Evolutionary conservation across 2,888 invertebrate genomes (phyloP).

Genomic region (Melanostoma mellinum): DNA sequence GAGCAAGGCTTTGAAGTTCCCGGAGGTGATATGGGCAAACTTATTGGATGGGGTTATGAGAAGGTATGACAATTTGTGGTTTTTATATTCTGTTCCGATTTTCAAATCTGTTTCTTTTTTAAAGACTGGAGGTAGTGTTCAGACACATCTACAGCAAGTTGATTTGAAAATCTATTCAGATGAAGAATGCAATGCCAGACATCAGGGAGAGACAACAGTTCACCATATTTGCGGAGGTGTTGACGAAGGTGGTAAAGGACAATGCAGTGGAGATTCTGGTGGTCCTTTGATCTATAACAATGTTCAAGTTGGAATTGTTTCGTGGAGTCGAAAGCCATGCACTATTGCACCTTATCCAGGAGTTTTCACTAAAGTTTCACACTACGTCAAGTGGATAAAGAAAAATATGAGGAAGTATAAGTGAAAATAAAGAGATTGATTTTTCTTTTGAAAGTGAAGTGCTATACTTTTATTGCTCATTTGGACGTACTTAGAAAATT

Average conservation of each 20-base stretch:
- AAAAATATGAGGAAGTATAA: neutral
- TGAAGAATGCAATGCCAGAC: constrained; percentile 79
- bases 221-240: constrained; percentile 82
- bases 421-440: neutral
- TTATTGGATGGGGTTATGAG: constrained; percentile 81
- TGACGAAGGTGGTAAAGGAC: constrained; percentile 82
- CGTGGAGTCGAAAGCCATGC: constrained; percentile 82
- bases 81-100: neutral
- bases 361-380: constrained; percentile 81
- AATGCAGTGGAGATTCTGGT: constrained; percentile 82
- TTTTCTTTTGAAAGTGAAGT: neutral
- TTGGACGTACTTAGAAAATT: too few relatives aligned
- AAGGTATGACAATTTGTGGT: constrained; percentile 73
- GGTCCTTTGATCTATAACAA: constrained; percentile 81
- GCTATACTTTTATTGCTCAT: too few relatives aligned
- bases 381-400: constrained; percentile 79
- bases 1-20: constrained; percentile 75
- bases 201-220: constrained; percentile 76
- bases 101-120: constrained; percentile 11
- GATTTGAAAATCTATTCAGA: constrained; percentile 79
- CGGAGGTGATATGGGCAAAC: constrained; percentile 70
- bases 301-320: constrained; percentile 82
- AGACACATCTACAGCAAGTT: constrained; percentile 80
- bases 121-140: constrained; percentile 80
- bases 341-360: constrained; percentile 81